Evolutionary conservation across 2,888 invertebrate genomes (phyloP).

Genomic region (Polyploca ridens): DNA sequence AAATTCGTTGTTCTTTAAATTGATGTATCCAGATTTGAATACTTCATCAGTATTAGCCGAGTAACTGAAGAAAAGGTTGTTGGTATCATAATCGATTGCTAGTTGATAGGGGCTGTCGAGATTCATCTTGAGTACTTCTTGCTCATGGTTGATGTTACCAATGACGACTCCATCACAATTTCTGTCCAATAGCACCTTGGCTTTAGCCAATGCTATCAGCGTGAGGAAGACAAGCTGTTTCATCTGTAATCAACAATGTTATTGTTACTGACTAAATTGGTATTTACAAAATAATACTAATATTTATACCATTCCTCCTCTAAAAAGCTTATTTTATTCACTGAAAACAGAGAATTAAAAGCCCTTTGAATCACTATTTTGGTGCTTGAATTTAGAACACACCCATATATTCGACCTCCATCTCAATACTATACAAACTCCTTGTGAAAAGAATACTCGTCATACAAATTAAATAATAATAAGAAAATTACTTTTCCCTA

Average conservation of each 20-base stretch:
- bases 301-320: too few species aligned
- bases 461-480: too few species aligned
- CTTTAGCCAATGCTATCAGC: neutral
- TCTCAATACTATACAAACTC: too few species aligned
- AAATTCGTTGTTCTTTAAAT: slow-evolving; percentile 44
- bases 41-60: slow-evolving; percentile 18
- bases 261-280: neutral
- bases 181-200: neutral
- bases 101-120: slow-evolving; percentile 48
- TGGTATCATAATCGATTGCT: slow-evolving; percentile 49
- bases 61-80: slow-evolving; percentile 51
- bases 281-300: too few species aligned
- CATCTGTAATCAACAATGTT: slow-evolving; percentile 2
- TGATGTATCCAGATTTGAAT: slow-evolving; percentile 44
- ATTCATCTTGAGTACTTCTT: slow-evolving; percentile 33
- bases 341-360: too few species aligned
- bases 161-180: slow-evolving; percentile 2
- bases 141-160: neutral
- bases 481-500: too few species aligned
- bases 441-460: too few species aligned
- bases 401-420: too few species aligned
- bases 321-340: too few species aligned
- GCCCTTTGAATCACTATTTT: too few species aligned
- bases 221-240: neutral
- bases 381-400: too few species aligned